Conservation (phyloP, 2,888 invertebrate species). For the Dryococelus australis region DNA sequence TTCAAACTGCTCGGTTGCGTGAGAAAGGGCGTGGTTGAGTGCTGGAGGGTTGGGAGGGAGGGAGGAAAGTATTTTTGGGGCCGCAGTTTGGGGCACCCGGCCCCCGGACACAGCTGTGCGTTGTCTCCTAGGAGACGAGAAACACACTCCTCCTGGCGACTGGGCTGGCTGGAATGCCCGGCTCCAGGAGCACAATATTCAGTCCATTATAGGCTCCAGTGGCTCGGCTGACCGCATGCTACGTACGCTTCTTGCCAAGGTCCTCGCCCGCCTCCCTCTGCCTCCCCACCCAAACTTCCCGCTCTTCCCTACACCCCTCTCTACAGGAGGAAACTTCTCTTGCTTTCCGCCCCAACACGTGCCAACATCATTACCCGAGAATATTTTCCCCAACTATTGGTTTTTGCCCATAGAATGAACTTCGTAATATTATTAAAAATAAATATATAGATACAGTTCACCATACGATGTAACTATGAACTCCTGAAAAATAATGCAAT, state of each 20-base stretch:
- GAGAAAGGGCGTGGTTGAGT: neutral
- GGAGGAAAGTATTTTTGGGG: neutral
- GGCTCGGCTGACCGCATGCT: neutral
- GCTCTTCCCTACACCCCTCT: too few relatives aligned
- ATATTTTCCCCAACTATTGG: too few relatives aligned
- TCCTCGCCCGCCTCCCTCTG: neutral
- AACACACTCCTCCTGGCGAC: neutral
- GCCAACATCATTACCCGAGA: too few relatives aligned
- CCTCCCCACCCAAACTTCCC: neutral
- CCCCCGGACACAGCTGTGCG: neutral
- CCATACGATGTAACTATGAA: too few relatives aligned
- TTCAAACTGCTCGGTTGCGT: neutral
- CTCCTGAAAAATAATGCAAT: too few relatives aligned
- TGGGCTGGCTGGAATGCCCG: neutral
- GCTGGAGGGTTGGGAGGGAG: neutral
- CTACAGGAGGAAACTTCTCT: neutral
- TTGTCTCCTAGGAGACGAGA: neutral
- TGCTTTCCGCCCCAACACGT: neutral
- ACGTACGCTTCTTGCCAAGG: neutral
- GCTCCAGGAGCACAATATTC: conserved; percentile 5
- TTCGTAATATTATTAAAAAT: too few relatives aligned
- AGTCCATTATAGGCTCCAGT: conserved; percentile 16
- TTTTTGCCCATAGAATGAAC: too few relatives aligned
- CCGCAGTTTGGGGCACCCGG: neutral
- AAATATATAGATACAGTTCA: too few relatives aligned